Evolutionary conservation across 2,113 vertebrate genomes (phyloP).

Genomic region (Microtus richardsoni): DNA sequence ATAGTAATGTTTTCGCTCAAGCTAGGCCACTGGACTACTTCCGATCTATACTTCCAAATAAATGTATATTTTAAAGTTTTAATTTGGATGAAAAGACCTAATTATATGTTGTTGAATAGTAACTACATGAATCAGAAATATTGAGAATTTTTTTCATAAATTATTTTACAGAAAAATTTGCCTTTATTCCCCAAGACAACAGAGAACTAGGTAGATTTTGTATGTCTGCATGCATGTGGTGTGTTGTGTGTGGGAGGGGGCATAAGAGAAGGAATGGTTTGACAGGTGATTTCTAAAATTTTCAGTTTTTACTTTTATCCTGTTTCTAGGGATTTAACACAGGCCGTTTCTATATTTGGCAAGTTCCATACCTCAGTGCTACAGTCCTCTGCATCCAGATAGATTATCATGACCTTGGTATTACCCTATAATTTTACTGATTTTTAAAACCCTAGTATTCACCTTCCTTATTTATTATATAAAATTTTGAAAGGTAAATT

Average conservation of each 20-base stretch:
- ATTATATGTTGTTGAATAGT: background rate
- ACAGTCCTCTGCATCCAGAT: background rate
- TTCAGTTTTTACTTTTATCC: background rate
- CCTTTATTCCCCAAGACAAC: background rate
- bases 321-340: background rate
- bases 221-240: background rate
- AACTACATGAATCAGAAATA: background rate
- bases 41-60: too few species aligned
- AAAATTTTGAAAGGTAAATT: background rate
- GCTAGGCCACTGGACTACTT: background rate
- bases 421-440: background rate
- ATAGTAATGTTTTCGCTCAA: background rate
- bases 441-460: background rate
- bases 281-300: background rate
- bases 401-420: background rate
- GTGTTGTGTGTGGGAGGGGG: background rate
- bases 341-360: background rate
- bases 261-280: background rate
- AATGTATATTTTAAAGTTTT: background rate
- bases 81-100: background rate
- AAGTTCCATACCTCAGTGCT: background rate
- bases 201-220: background rate
- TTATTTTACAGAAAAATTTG: background rate
- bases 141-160: background rate
- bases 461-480: background rate